Conservation (phyloP, 2,113 vertebrate genomes). For the Galeopterus variegatus region DNA sequence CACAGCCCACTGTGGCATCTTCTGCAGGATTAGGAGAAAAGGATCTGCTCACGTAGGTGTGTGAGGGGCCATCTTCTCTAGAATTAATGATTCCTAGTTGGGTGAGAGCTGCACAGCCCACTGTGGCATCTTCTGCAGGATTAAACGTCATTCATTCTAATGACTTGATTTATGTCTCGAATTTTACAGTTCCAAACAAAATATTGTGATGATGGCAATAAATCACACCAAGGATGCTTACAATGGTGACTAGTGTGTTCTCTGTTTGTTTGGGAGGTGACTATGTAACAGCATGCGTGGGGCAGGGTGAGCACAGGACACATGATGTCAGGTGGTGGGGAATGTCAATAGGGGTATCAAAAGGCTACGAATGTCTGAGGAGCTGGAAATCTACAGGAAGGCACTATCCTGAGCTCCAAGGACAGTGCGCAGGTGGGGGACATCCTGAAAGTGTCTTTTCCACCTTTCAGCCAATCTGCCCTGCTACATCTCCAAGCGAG, state of each 20-base stretch:
- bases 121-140: slow-evolving; percentile 78
- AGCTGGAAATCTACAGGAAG: background rate
- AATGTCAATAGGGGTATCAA: background rate
- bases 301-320: background rate
- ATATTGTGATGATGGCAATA: slow-evolving; percentile 78
- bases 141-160: slow-evolving; percentile 83
- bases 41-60: background rate
- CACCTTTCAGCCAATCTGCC: background rate
- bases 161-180: slow-evolving; percentile 81
- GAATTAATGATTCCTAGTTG: slow-evolving; percentile 64
- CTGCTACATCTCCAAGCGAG: too few relatives aligned
- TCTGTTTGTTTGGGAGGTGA: slow-evolving; percentile 66
- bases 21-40: slow-evolving; percentile 78
- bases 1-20: slow-evolving; percentile 74
- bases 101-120: slow-evolving; percentile 64
- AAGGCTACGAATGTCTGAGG: background rate
- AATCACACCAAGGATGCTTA: slow-evolving; percentile 72
- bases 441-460: background rate
- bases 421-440: accelerated
- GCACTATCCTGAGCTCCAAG: background rate
- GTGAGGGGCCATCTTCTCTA: background rate
- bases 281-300: background rate
- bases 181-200: slow-evolving; percentile 84
- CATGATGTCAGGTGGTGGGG: background rate
- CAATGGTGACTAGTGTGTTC: background rate